phyloP scores from a whole-genome alignment of 2,113 vertebrate genomes.

The Nerophis ophidion region DNA sequence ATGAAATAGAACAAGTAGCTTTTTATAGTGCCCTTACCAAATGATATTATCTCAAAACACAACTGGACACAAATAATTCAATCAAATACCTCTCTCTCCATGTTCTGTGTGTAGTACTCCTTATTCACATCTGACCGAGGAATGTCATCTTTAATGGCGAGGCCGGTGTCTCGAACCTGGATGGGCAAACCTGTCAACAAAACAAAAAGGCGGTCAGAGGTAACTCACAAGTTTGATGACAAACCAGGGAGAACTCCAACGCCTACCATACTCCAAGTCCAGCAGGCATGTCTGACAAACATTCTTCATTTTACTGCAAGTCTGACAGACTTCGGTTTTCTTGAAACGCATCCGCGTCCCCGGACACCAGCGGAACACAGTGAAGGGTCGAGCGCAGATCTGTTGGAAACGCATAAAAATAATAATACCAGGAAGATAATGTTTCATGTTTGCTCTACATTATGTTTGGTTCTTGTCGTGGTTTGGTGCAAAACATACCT shows the following conservation, averaged over 20 bases:
- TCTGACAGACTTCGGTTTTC: constrained; percentile 98
- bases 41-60: too few relatives aligned
- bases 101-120: constrained; percentile 98
- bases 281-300: constrained; percentile 97
- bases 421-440: neutral
- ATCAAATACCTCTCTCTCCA: constrained; percentile 87
- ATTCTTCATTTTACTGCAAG: constrained; percentile 98
- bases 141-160: constrained; percentile 93
- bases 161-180: constrained; percentile 92
- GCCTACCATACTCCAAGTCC: constrained; percentile 93
- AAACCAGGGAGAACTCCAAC: neutral
- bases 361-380: constrained; percentile 96
- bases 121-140: constrained; percentile 97
- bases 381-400: constrained; percentile 97
- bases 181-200: constrained; percentile 86
- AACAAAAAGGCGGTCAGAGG: neutral
- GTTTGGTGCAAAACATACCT: constrained; percentile 71
- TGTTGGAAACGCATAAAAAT: constrained; percentile 35
- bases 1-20: too few relatives aligned
- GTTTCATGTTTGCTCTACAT: neutral
- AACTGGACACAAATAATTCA: neutral
- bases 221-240: neutral
- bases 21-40: too few relatives aligned
- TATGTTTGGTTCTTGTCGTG: neutral
- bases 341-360: constrained; percentile 98